Evolutionary conservation across 23 tunicate genomes (phyloP).

Genomic region (Botrylloides violaceus): DNA sequence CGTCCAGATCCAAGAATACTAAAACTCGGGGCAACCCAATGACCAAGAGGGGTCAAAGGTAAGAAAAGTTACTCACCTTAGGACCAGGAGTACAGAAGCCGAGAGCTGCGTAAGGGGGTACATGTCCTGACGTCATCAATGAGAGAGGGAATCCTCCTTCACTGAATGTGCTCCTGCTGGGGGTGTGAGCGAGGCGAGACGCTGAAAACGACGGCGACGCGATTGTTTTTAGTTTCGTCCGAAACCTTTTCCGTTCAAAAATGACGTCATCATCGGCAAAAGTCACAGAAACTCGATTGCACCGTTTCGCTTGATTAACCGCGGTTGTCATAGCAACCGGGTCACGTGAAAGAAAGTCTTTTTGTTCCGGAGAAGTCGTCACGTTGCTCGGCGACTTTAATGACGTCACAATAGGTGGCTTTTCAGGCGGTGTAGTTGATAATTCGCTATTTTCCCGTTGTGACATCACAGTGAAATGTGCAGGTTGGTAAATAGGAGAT

Average conservation of each 20-base stretch:
- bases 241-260: not conserved
- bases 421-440: not conserved
- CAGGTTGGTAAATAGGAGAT: too few relatives aligned
- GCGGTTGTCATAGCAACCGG: too few relatives aligned
- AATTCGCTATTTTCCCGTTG: not conserved
- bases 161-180: not conserved
- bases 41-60: too few relatives aligned
- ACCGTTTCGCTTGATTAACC: not conserved
- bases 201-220: not conserved
- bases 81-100: conserved; percentile 13
- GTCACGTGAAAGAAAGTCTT: too few relatives aligned
- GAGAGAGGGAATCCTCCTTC: conserved; percentile 46
- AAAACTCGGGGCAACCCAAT: too few relatives aligned
- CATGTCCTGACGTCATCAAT: conserved; percentile 37
- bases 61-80: conserved; percentile 5
- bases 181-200: conserved; percentile 10
- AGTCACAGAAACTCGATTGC: conserved; percentile 1
- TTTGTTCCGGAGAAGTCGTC: too few relatives aligned
- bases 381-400: too few relatives aligned
- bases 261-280: conserved; percentile 5
- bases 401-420: not conserved
- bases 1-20: too few relatives aligned
- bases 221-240: not conserved
- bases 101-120: conserved; percentile 4
- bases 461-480: too few relatives aligned